These are phyloP conservation scores for Keiferia lycopersicella DNA, from an alignment of 2,888 invertebrate genomes.

Conservation along the genomic window DNA sequence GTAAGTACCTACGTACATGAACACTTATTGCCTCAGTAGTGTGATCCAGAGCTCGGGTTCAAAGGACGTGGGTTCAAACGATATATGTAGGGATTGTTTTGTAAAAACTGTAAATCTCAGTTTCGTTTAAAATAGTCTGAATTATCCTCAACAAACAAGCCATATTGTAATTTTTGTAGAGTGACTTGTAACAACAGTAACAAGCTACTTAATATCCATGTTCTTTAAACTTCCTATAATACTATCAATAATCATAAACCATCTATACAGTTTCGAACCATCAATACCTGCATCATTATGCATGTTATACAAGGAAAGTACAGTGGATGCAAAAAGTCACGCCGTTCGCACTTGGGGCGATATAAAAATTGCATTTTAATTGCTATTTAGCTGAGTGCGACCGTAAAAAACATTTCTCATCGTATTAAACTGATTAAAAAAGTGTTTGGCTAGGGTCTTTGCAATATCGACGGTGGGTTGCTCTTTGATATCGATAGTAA, in stretches of 20 bases:
- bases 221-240: too few relatives aligned
- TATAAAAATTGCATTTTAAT: slow-evolving; percentile 30
- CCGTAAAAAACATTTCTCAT: slow-evolving; percentile 21
- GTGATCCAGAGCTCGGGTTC: neutral
- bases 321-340: slow-evolving; percentile 6
- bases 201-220: too few relatives aligned
- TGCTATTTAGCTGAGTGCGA: slow-evolving; percentile 24
- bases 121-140: too few relatives aligned
- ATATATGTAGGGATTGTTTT: too few relatives aligned
- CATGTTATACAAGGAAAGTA: slow-evolving; percentile 10
- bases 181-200: too few relatives aligned
- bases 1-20: slow-evolving; percentile 1
- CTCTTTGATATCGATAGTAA: neutral
- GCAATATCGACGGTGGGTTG: neutral
- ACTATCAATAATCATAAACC: neutral
- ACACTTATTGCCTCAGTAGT: neutral
- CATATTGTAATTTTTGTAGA: too few relatives aligned
- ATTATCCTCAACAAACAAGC: too few relatives aligned
- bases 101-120: too few relatives aligned
- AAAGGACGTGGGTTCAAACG: neutral
- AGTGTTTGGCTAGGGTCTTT: slow-evolving; percentile 1
- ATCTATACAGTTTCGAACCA: neutral
- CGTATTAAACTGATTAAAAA: slow-evolving; percentile 17
- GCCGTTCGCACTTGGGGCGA: slow-evolving; percentile 20
- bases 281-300: slow-evolving; percentile 8